Conservation (phyloP, 1,140 invertebrate genomes). For the Neotoxoptera formosana region DNA sequence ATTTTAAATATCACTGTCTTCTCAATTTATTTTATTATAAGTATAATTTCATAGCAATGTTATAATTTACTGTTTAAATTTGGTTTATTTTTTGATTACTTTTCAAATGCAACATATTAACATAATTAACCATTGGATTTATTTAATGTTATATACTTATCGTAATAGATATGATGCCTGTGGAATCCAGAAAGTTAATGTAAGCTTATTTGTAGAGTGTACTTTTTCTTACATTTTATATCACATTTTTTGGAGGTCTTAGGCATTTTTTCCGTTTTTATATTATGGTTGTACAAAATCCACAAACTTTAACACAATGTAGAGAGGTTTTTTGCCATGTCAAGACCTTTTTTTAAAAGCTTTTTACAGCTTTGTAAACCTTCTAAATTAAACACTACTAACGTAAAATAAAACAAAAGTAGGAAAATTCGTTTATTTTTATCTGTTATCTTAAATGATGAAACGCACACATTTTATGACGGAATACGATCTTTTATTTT, state of each 20-base stretch:
- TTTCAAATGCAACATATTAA: neutral
- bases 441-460: slow-evolving; percentile 20
- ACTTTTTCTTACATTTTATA: neutral
- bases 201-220: neutral
- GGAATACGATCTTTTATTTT: neutral
- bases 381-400: slow-evolving; percentile 25
- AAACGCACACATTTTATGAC: neutral
- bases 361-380: neutral
- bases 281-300: neutral
- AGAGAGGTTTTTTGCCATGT: slow-evolving; percentile 11
- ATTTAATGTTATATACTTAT: neutral
- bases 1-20: neutral
- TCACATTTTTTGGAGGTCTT: neutral
- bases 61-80: neutral
- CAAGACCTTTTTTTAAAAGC: slow-evolving; percentile 31
- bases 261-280: neutral
- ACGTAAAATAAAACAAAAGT: neutral
- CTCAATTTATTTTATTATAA: no score
- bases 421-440: slow-evolving; percentile 21
- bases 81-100: no score
- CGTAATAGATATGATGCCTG: neutral
- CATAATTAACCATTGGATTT: neutral
- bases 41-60: no score
- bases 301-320: slow-evolving; percentile 16
- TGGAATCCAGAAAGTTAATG: neutral